These are phyloP conservation scores for Diogma glabrata DNA, from an alignment of 2,888 invertebrate species.

Conservation along the genomic window DNA sequence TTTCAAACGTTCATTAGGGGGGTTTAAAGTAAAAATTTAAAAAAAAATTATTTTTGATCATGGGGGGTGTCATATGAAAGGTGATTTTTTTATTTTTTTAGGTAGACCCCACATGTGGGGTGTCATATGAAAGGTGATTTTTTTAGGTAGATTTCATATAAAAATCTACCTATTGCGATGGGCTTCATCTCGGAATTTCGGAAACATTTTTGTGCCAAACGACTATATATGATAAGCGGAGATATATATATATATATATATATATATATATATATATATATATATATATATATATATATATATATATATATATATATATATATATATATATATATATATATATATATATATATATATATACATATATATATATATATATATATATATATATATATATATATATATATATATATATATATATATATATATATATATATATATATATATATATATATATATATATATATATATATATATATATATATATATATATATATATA, in stretches of 20 bases:
- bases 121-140: too few relatives aligned
- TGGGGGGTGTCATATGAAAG: too few relatives aligned
- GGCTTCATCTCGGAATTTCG: too few relatives aligned
- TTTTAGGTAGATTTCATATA: too few relatives aligned
- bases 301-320: neutral
- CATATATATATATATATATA: constrained; percentile 12
- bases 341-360: neutral
- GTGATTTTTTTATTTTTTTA: too few relatives aligned
- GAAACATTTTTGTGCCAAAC: too few relatives aligned
- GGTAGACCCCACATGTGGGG: too few relatives aligned
- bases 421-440: constrained; percentile 13
- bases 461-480: constrained; percentile 13
- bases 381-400: constrained; percentile 12
- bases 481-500: constrained; percentile 12
- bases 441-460: constrained; percentile 14
- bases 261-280: neutral
- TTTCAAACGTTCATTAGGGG: too few relatives aligned
- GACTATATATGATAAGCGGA: too few relatives aligned
- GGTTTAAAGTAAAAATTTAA: too few relatives aligned
- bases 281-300: neutral
- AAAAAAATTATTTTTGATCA: too few relatives aligned
- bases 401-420: constrained; percentile 12
- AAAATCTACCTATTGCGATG: too few relatives aligned
- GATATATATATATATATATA: neutral
- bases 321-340: neutral